Evolutionary conservation across 1,140 invertebrate species (phyloP), one percentile per base, ranked within the genome.

Genomic region (Elymnias hypermnestra): DNA sequence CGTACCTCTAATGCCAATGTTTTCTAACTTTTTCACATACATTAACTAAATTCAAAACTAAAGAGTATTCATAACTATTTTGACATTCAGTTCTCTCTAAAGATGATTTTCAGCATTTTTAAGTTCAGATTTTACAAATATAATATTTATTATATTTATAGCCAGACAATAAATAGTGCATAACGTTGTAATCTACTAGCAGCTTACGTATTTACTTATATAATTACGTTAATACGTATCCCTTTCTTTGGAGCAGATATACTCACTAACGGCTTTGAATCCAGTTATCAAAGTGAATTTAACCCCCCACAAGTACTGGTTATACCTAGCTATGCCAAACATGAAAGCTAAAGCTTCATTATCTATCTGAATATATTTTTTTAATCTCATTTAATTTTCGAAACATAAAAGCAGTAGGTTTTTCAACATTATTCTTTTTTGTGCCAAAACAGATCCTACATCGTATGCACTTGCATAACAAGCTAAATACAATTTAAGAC

Each of bases 231-330:
- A n/a, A 1, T 35, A n/a, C n/a, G 44, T 21, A 47, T 47, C 5
- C 35, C 35, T 12, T 38, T 38, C 6, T 23, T 31, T 9, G 35
- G 35, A 31, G 15, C n/a, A n/a, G n/a, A n/a, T n/a, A n/a, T n/a
- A n/a, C n/a, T n/a, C n/a, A n/a, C n/a, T n/a, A n/a, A n/a, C n/a
- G n/a, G n/a, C n/a, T n/a, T n/a, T n/a, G n/a, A n/a, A n/a, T 19
- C 29, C 8, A 29, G 8, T 21, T 38, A 18, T 12, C 23, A 28
- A 8, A 26, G n/a, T n/a, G n/a, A n/a, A n/a, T n/a, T n/a, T n/a
- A n/a, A n/a, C n/a, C n/a, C n/a, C n/a, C n/a, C n/a, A 47, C 8
- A 38, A 47, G 19, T 38, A 47, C 19, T 47, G 35, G 23, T 47
- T 23, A 18, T 29, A 47, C 19, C 39, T 47, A 6, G 35, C 39